Evolutionary conservation across 2,113 vertebrate species (phyloP).

Genomic region (Mastomys natalensis): DNA sequence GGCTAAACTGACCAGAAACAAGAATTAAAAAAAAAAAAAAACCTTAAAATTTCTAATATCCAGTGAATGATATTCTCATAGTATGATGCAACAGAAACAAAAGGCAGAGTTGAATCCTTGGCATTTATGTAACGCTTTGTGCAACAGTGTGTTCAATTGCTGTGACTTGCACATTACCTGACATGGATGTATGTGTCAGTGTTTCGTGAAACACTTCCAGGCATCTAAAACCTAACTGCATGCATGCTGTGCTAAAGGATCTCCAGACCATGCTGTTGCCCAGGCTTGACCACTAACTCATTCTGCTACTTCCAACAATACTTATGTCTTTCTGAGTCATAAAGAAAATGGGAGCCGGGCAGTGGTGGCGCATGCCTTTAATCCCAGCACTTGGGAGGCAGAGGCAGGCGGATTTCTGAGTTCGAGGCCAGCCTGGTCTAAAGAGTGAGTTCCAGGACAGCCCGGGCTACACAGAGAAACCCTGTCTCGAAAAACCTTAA

Average conservation of each 20-base stretch:
- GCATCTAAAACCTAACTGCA: conserved; percentile 31
- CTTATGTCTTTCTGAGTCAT: conserved; percentile 56
- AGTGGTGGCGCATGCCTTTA: too few species aligned
- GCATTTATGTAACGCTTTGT: not conserved
- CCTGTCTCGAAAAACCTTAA: too few species aligned
- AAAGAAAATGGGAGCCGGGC: not conserved
- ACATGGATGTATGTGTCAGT: not conserved
- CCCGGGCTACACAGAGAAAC: too few species aligned
- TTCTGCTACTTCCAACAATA: conserved; percentile 26
- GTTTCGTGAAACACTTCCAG: conserved; percentile 7
- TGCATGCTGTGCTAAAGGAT: not conserved
- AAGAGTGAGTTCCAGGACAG: too few species aligned
- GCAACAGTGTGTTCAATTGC: conserved; percentile 28
- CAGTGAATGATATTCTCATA: not conserved
- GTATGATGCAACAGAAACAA: conserved; percentile 10
- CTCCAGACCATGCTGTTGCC: not conserved
- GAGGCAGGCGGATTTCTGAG: too few species aligned
- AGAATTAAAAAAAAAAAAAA: conserved; percentile 32
- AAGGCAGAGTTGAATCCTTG: not conserved
- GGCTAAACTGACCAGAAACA: conserved; percentile 15
- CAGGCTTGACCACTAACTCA: not conserved
- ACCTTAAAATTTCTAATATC: conserved; percentile 19
- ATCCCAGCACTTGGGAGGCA: too few species aligned
- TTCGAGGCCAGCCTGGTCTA: too few species aligned
- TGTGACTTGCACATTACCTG: not conserved